Evolutionary conservation across 2,888 invertebrate species (phyloP).

Genomic region (Schizaphis graminum): DNA sequence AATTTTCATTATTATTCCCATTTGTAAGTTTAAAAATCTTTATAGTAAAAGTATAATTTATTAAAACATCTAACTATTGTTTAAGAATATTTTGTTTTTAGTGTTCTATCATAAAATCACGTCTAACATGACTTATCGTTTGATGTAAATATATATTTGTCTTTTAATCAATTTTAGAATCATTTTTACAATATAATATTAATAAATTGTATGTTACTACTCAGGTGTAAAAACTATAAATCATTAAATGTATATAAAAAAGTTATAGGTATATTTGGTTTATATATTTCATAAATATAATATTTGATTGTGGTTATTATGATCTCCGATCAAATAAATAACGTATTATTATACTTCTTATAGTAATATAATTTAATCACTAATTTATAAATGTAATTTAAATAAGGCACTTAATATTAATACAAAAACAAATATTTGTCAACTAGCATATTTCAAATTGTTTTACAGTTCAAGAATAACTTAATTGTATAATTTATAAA

Average conservation of each 20-base stretch:
- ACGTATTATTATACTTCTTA: background rate
- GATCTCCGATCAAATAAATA: conserved; percentile 45
- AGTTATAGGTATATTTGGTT: conserved; percentile 31
- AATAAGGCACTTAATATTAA: conserved; percentile 46
- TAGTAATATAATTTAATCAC: conserved; percentile 25
- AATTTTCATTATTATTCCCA: background rate
- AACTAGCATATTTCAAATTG: conserved; percentile 6
- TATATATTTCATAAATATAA: conserved; percentile 27
- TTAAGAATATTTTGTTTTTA: background rate
- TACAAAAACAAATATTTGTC: conserved; percentile 41
- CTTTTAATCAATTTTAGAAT: background rate
- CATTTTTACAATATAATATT: background rate
- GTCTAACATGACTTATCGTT: background rate
- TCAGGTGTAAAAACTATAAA: background rate
- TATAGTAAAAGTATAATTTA: background rate
- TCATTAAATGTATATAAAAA: conserved; percentile 2
- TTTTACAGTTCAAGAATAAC: conserved; percentile 40
- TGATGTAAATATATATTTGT: background rate
- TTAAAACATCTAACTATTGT: background rate
- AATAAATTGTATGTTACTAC: background rate
- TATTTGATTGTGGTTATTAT: conserved; percentile 49
- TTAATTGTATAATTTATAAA: conserved; percentile 13
- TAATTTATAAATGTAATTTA: conserved; percentile 39
- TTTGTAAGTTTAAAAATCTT: background rate
- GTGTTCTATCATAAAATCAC: background rate